These are phyloP conservation scores for Mobula hypostoma DNA, from an alignment of 2,113 vertebrate species.

Conservation along the genomic window DNA sequence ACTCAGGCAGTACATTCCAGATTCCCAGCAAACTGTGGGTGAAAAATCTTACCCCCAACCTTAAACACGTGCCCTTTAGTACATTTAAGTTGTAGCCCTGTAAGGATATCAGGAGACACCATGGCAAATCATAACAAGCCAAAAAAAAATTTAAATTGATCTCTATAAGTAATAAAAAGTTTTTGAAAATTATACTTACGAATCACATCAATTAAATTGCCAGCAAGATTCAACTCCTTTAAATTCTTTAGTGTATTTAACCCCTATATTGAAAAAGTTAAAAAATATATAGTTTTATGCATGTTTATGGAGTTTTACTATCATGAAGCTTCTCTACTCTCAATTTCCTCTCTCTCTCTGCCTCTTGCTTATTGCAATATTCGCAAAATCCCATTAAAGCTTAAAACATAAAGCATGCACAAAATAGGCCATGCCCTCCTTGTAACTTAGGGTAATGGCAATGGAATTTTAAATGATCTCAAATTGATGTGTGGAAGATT, in stretches of 20 bases:
- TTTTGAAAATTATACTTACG: slow-evolving; percentile 53
- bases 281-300: not conserved
- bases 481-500: not conserved
- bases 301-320: not conserved
- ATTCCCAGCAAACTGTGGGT: too few species aligned
- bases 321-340: not conserved
- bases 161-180: not conserved
- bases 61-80: too few species aligned
- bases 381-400: not conserved
- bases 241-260: slow-evolving; percentile 63
- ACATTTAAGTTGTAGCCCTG: too few species aligned
- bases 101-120: too few species aligned
- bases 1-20: too few species aligned
- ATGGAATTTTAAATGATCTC: not conserved
- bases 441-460: not conserved
- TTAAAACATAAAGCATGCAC: not conserved
- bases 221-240: slow-evolving; percentile 70
- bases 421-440: too few species aligned
- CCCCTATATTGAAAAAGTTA: slow-evolving; percentile 51
- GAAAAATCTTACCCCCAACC: too few species aligned
- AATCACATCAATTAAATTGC: slow-evolving; percentile 64
- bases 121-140: not conserved
- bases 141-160: not conserved
- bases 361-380: not conserved
- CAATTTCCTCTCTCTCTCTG: not conserved